Conservation (phyloP, 35 echinoderm and acorn worm genomes). For the Patiria miniata region DNA sequence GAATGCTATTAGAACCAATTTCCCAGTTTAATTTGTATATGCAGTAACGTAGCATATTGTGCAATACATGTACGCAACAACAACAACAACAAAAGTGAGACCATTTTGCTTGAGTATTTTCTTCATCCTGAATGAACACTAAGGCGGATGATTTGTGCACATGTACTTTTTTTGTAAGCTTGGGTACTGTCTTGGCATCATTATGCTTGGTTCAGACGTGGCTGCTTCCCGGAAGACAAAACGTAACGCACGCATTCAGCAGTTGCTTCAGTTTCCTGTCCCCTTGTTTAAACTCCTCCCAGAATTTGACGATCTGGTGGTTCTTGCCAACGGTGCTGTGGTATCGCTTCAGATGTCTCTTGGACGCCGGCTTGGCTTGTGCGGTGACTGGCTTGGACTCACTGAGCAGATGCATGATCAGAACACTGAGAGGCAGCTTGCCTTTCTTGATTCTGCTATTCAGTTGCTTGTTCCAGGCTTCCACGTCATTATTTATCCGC, state of each 20-base stretch:
- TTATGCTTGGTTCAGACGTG: too few relatives aligned
- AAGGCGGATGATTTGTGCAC: too few relatives aligned
- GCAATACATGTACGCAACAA: too few relatives aligned
- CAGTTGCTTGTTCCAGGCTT: conserved; percentile 19
- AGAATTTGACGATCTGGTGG: background rate
- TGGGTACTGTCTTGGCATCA: too few relatives aligned
- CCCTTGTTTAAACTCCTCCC: background rate
- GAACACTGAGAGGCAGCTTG: background rate
- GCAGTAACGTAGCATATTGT: too few relatives aligned
- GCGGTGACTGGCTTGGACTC: background rate
- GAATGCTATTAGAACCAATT: too few relatives aligned
- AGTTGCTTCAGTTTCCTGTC: background rate
- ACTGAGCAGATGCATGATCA: background rate
- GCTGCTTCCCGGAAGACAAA: too few relatives aligned
- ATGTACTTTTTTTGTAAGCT: too few relatives aligned
- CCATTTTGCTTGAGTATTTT: too few relatives aligned
- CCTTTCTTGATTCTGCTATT: background rate
- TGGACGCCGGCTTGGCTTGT: background rate
- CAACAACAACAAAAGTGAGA: too few relatives aligned
- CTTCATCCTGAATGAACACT: too few relatives aligned
- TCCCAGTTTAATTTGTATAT: too few relatives aligned
- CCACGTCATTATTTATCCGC: conserved; percentile 32
- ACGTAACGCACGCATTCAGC: background rate
- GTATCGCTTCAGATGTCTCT: background rate
- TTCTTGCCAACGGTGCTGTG: background rate